Conservation (phyloP, 2,113 vertebrate species). For the Dromiciops gliroides region DNA sequence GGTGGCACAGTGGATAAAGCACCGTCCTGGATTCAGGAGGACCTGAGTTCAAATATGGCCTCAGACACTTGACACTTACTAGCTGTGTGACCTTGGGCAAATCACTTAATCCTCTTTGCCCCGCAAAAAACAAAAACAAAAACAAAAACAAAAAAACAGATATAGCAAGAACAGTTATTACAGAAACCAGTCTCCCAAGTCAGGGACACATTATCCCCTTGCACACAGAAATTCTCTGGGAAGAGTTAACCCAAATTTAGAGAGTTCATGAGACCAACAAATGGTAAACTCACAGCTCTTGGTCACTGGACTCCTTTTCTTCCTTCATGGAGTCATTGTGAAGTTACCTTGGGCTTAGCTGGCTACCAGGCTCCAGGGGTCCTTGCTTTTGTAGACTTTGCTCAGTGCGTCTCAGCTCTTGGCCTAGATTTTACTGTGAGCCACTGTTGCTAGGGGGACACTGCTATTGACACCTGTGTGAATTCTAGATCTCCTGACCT, state of each 20-base stretch:
- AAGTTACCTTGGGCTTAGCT: background rate
- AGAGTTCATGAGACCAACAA: background rate
- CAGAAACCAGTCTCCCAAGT: background rate
- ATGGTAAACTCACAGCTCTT: background rate
- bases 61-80: too few species aligned
- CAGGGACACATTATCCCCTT: background rate
- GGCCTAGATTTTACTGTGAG: background rate
- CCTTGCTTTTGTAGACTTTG: background rate
- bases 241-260: background rate
- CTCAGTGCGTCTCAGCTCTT: background rate
- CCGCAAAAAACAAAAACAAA: too few species aligned
- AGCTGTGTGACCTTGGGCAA: too few species aligned
- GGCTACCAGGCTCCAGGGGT: background rate
- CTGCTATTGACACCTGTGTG: background rate
- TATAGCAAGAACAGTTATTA: background rate
- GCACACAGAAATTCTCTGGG: background rate
- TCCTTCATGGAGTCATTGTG: background rate
- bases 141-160: too few species aligned
- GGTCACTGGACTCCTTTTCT: background rate
- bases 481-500: background rate
- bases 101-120: too few species aligned
- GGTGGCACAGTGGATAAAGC: too few species aligned
- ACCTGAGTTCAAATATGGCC: too few species aligned
- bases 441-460: background rate
- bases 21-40: too few species aligned